A percentile compares a stretch with the other conserved stretches of the same genome.
Evolutionary conservation across 2,888 invertebrate species (phyloP).

Genomic region (Meta bourneti): DNA sequence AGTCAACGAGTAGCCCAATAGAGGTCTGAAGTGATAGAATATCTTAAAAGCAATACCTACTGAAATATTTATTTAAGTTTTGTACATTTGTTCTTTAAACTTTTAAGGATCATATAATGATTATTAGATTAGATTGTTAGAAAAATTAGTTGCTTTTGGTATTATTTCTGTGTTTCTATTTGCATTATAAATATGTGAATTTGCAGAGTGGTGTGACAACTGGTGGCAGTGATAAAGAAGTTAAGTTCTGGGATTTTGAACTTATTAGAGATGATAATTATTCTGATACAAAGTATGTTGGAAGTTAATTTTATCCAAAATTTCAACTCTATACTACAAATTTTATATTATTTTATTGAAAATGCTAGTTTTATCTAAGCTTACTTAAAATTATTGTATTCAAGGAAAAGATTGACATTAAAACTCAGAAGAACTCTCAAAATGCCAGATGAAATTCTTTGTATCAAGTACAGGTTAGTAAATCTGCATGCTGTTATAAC

Average conservation of each 20-base stretch:
- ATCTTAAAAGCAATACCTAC: too few relatives aligned
- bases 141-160: too few relatives aligned
- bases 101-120: too few relatives aligned
- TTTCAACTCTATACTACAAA: neutral
- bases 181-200: too few relatives aligned
- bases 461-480: slow-evolving; percentile 84
- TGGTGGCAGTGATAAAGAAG: slow-evolving; percentile 92
- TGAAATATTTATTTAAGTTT: too few relatives aligned
- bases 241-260: slow-evolving; percentile 97
- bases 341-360: neutral
- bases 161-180: too few relatives aligned
- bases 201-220: slow-evolving; percentile 88
- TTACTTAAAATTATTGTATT: neutral
- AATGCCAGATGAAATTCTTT: slow-evolving; percentile 92
- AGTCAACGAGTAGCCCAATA: too few relatives aligned
- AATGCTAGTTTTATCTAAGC: neutral
- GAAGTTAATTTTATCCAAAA: neutral
- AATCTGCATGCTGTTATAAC: too few relatives aligned
- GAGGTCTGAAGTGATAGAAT: too few relatives aligned
- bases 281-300: slow-evolving; percentile 62
- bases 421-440: slow-evolving; percentile 91
- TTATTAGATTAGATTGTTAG: too few relatives aligned
- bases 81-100: too few relatives aligned
- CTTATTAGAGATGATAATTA: slow-evolving; percentile 85
- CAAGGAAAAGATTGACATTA: slow-evolving; percentile 81